phyloP scores from a whole-genome alignment of 2,113 vertebrate genomes.

The Triplophysa dalaica region DNA sequence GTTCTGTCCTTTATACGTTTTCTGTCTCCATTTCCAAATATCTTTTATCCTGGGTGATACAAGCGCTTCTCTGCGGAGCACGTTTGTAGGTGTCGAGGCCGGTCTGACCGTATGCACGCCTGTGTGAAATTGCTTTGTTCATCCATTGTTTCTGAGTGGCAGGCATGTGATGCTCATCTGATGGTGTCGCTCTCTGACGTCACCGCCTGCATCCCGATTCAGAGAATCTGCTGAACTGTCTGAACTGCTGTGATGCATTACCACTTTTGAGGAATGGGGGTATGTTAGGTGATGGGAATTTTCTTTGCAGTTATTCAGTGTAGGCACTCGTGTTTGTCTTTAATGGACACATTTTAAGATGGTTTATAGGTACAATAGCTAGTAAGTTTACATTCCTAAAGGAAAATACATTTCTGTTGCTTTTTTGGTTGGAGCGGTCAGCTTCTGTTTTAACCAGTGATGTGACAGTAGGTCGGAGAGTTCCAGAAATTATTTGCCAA shows the following conservation, averaged over 20 bases:
- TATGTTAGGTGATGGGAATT: too few relatives aligned
- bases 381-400: too few relatives aligned
- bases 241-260: constrained; percentile 21
- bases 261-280: not conserved
- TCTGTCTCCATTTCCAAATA: constrained; percentile 56
- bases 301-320: too few relatives aligned
- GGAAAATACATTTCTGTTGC: too few relatives aligned
- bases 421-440: too few relatives aligned
- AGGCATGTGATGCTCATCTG: constrained; percentile 73
- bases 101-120: constrained; percentile 62
- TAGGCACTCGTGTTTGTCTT: too few relatives aligned
- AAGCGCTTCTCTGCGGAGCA: constrained; percentile 59
- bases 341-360: too few relatives aligned
- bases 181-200: constrained; percentile 51
- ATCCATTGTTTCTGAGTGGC: constrained; percentile 70
- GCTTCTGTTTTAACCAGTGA: too few relatives aligned
- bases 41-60: constrained; percentile 45
- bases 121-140: constrained; percentile 80
- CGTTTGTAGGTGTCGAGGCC: constrained; percentile 50
- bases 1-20: constrained; percentile 10
- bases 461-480: too few relatives aligned
- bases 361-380: too few relatives aligned
- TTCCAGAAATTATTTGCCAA: too few relatives aligned
- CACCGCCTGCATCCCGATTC: constrained; percentile 34
- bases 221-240: constrained; percentile 10